These are phyloP conservation scores for Pristionchus maxplancki DNA, from an alignment of 2,888 invertebrate species.

Conservation along the genomic window DNA sequence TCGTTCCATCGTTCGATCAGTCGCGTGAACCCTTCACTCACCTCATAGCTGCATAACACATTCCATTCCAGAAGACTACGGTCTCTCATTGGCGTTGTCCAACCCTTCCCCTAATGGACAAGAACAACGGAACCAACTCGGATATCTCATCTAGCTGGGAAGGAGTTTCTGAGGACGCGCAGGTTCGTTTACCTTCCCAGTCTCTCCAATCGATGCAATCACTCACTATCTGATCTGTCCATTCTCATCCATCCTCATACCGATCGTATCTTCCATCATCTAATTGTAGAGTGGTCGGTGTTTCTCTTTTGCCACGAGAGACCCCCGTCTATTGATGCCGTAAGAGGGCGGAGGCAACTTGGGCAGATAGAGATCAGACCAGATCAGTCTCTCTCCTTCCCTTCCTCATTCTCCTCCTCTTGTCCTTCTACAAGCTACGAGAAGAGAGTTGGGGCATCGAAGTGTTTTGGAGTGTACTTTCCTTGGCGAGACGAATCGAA, in stretches of 20 bases:
- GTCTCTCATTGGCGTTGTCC: not conserved
- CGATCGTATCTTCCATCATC: conserved; percentile 28
- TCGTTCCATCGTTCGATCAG: not conserved
- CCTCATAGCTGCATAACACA: conserved; percentile 3
- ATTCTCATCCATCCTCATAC: conserved; percentile 6
- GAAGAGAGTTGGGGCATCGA: not conserved
- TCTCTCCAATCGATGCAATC: not conserved
- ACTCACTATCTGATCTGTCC: not conserved
- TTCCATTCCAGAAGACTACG: conserved; percentile 27
- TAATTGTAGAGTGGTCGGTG: conserved; percentile 37
- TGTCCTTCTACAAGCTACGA: not conserved
- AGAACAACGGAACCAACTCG: conserved; percentile 62
- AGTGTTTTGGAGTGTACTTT: conserved; percentile 46
- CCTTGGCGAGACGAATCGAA: not conserved
- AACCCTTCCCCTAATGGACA: conserved; percentile 42
- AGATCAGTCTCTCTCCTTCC: not conserved
- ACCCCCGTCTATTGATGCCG: conserved; percentile 2
- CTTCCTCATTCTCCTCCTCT: not conserved
- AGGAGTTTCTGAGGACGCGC: conserved; percentile 72
- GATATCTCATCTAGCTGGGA: conserved; percentile 75
- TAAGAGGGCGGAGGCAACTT: not conserved
- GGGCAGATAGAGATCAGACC: not conserved
- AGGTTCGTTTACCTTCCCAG: conserved; percentile 50
- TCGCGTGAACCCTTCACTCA: not conserved
- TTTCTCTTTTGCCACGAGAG: conserved; percentile 28